Conservation (phyloP, 2,888 invertebrate species). For the Apamea monoglypha region DNA sequence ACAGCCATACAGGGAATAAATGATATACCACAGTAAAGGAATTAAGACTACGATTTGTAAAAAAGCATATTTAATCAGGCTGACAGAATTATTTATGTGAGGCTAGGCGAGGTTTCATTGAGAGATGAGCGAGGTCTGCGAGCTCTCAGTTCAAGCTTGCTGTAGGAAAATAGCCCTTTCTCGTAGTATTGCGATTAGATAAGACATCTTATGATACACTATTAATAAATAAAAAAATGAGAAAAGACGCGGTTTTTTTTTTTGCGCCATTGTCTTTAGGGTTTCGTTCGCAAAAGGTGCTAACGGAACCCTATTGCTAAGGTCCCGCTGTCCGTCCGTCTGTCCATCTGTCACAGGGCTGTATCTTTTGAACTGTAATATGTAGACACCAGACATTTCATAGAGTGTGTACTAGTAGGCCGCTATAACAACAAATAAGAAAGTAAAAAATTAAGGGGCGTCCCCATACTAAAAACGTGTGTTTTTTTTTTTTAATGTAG, state of each 20-base stretch:
- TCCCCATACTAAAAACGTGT: neutral
- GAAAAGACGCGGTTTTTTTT: neutral
- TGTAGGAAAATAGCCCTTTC: neutral
- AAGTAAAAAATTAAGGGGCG: neutral
- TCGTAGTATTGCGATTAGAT: neutral
- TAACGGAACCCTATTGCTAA: neutral
- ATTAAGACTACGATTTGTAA: conserved; percentile 59
- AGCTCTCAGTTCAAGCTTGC: neutral
- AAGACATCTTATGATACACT: neutral
- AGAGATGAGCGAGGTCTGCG: conserved; percentile 14
- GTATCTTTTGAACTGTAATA: neutral
- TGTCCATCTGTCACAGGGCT: neutral
- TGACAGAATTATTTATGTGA: conserved; percentile 54
- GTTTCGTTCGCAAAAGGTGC: neutral
- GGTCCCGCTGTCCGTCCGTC: neutral
- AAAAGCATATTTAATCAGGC: conserved; percentile 64
- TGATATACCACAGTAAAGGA: conserved; percentile 55
- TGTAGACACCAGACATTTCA: neutral
- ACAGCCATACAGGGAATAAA: conserved; percentile 60
- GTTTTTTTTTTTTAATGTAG: neutral
- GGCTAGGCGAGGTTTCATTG: neutral
- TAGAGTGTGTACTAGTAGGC: neutral
- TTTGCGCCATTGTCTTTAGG: neutral
- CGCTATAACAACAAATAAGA: neutral
- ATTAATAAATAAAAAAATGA: neutral